A percentile compares a stretch with the other conserved stretches of the same genome.
phyloP scores from a whole-genome alignment of 2,888 invertebrate species.

The Tenodera sinensis region DNA sequence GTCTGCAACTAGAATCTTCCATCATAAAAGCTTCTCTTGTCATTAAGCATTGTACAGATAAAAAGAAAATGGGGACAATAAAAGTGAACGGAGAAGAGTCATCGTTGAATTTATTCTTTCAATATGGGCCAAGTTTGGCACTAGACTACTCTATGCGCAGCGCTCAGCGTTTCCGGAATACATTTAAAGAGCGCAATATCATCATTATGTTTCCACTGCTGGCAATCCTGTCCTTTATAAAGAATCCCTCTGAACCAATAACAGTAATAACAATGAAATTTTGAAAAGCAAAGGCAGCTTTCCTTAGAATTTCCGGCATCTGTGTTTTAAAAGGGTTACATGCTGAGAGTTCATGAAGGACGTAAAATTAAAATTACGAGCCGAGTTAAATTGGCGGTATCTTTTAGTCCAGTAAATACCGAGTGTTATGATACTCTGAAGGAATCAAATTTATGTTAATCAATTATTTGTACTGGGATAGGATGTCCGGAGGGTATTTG shows the following conservation, averaged over 20 bases:
- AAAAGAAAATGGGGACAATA: not conserved
- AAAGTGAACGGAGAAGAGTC: not conserved
- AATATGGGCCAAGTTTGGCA: not conserved
- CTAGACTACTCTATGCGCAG: not conserved
- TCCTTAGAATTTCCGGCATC: not conserved
- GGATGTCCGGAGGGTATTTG: too few relatives aligned
- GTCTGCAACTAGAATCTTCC: too few relatives aligned
- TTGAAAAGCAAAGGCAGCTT: not conserved
- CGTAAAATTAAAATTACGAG: not conserved
- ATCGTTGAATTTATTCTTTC: not conserved
- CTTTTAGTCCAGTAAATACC: not conserved
- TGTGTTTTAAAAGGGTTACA: not conserved
- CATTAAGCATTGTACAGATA: not conserved
- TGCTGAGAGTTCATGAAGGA: too few relatives aligned
- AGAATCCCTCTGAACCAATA: not conserved
- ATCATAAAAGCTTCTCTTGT: too few relatives aligned
- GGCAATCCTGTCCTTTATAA: not conserved
- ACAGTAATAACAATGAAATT: not conserved
- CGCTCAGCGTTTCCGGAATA: not conserved
- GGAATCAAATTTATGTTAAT: too few relatives aligned
- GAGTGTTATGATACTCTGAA: too few relatives aligned
- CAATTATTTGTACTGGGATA: too few relatives aligned
- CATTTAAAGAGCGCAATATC: not conserved
- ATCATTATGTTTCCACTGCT: not conserved
- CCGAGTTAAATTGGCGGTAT: not conserved